A percentile compares a stretch with the other conserved stretches of the same genome.
Evolutionary conservation across 2,888 invertebrate species (phyloP).

Genomic region (Campoplex capitator): DNA sequence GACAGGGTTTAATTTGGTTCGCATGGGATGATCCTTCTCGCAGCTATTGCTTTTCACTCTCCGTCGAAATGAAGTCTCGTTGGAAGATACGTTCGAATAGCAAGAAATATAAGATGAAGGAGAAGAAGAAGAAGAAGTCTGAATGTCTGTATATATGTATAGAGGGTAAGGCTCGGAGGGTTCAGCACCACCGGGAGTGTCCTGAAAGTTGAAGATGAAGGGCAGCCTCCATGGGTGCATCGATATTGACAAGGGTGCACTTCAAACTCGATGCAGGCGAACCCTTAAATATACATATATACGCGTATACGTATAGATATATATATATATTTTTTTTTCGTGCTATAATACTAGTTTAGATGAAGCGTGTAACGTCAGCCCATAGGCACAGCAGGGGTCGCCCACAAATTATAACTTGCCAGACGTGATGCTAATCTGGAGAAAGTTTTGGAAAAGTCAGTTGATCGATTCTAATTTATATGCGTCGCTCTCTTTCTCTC

Average conservation of each 20-base stretch:
- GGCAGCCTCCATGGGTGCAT: constrained; percentile 79
- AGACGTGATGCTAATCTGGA: constrained; percentile 84
- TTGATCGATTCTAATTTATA: constrained; percentile 80
- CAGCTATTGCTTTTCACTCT: constrained; percentile 63
- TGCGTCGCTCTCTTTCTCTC: constrained; percentile 12
- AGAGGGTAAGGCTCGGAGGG: constrained; percentile 44
- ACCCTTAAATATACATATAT: constrained; percentile 27
- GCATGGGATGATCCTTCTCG: constrained; percentile 78
- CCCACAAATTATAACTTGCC: constrained; percentile 83
- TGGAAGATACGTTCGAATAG: constrained; percentile 64
- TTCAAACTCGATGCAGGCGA: constrained; percentile 68
- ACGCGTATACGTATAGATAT: constrained; percentile 17
- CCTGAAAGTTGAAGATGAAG: constrained; percentile 57
- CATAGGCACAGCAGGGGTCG: constrained; percentile 80
- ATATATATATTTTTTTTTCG: constrained; percentile 25
- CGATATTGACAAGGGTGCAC: constrained; percentile 85
- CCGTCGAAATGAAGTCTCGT: constrained; percentile 54
- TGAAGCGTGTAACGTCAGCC: constrained; percentile 56
- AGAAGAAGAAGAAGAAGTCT: constrained; percentile 40
- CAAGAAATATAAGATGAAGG: constrained; percentile 45
- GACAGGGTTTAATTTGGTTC: constrained; percentile 84
- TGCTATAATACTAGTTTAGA: constrained; percentile 39
- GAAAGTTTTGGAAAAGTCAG: constrained; percentile 83
- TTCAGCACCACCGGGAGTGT: constrained; percentile 53
- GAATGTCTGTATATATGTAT: not conserved